Conservation (phyloP, 2,113 vertebrate genomes). For the Andinoacara biseriatus region DNA sequence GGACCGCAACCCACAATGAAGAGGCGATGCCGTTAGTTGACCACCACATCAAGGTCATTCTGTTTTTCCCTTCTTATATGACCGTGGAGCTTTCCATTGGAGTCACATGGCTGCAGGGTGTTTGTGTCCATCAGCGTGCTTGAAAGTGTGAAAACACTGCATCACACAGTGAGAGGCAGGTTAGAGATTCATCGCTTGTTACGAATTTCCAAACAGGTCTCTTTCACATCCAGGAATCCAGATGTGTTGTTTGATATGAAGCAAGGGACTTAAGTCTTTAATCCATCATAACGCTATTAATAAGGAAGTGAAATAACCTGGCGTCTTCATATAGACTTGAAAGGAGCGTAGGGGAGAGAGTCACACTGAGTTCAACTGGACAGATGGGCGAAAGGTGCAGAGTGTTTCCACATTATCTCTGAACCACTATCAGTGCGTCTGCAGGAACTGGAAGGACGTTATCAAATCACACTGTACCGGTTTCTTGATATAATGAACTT, state of each 20-base stretch:
- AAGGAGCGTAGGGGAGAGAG: conserved; percentile 21
- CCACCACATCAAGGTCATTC: conserved; percentile 65
- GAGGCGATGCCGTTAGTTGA: conserved; percentile 44
- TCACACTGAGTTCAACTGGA: conserved; percentile 22
- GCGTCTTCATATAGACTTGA: conserved; percentile 23
- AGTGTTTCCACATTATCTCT: conserved; percentile 49
- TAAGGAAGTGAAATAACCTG: conserved; percentile 39
- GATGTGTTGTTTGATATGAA: conserved; percentile 57
- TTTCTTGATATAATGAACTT: not conserved
- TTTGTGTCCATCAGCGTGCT: conserved; percentile 34
- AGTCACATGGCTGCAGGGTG: conserved; percentile 44
- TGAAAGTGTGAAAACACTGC: conserved; percentile 41
- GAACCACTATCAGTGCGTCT: conserved; percentile 28
- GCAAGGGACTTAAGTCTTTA: conserved; percentile 41
- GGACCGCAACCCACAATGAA: conserved; percentile 48
- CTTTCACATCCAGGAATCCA: conserved; percentile 54
- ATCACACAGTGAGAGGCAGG: conserved; percentile 1
- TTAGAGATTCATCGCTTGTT: conserved; percentile 41
- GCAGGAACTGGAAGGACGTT: not conserved
- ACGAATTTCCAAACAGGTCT: conserved; percentile 46
- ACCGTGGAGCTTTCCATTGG: conserved; percentile 49
- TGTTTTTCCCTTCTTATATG: conserved; percentile 12
- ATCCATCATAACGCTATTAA: conserved; percentile 57
- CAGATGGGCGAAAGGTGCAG: conserved; percentile 52
- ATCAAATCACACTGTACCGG: not conserved